phyloP scores from a whole-genome alignment of 1,140 invertebrate genomes.

The Drosophila punjabiensis region DNA sequence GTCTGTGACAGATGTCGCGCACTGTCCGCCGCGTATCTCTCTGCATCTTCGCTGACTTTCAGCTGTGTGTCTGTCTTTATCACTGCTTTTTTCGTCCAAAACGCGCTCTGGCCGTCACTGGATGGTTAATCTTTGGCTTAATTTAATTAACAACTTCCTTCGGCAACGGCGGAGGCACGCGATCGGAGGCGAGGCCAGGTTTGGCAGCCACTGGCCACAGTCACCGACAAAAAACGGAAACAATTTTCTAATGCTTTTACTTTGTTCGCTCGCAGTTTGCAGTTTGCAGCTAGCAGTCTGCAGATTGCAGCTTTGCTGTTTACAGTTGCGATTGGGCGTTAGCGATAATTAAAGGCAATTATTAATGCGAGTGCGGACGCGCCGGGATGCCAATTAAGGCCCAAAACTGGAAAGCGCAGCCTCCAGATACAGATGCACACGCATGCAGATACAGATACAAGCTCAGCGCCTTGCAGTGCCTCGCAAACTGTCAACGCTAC shows the following conservation, averaged over 20 bases:
- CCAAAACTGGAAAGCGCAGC: slow-evolving; percentile 62
- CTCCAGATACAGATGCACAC: background rate
- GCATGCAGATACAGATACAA: slow-evolving; percentile 10
- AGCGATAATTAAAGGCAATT: slow-evolving; percentile 83
- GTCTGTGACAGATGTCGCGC: slow-evolving; percentile 19
- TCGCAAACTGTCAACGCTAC: slow-evolving; percentile 48
- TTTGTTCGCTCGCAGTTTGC: slow-evolving; percentile 12
- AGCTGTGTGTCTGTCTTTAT: slow-evolving; percentile 19
- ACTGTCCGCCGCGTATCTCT: slow-evolving; percentile 4
- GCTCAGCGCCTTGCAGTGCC: slow-evolving; percentile 23
- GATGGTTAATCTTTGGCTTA: slow-evolving; percentile 72
- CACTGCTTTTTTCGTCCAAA: slow-evolving; percentile 28
- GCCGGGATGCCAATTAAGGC: slow-evolving; percentile 68
- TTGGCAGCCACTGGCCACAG: slow-evolving; percentile 33
- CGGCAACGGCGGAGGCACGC: slow-evolving; percentile 39
- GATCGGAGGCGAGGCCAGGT: slow-evolving; percentile 17
- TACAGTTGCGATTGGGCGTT: slow-evolving; percentile 72
- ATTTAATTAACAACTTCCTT: slow-evolving; percentile 81
- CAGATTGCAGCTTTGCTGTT: slow-evolving; percentile 28
- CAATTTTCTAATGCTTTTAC: slow-evolving; percentile 68
- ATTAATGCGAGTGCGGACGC: slow-evolving; percentile 63
- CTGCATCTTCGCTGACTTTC: slow-evolving; percentile 4
- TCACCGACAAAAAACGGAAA: slow-evolving; percentile 65
- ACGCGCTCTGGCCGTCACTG: slow-evolving; percentile 34
- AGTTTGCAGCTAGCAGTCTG: slow-evolving; percentile 5